phyloP scores from a whole-genome alignment of 2,888 invertebrate species.

The Belgica antarctica region DNA sequence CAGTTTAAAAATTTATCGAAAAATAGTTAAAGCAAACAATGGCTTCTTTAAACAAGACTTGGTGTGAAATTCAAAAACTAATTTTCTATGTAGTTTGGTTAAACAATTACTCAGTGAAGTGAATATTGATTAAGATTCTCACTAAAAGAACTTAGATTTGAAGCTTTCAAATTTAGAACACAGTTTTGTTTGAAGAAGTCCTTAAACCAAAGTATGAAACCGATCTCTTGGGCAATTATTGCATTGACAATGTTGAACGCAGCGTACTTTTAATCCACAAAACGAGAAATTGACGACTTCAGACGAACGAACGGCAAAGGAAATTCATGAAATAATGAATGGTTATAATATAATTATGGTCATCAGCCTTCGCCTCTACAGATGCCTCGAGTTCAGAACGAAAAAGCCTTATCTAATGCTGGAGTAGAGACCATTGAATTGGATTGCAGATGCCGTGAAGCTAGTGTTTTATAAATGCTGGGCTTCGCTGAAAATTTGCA shows the following conservation, averaged over 20 bases:
- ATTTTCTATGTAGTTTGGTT: no score
- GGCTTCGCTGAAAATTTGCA: neutral
- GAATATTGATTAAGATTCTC: no score
- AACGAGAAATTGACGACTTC: constrained; percentile 18
- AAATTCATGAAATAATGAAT: constrained; percentile 30
- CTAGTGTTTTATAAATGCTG: neutral
- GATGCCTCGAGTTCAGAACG: no score
- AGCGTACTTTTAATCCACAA: neutral
- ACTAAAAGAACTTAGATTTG: no score
- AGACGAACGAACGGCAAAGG: neutral
- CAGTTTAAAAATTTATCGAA: no score
- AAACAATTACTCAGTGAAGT: no score
- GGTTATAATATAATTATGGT: constrained; percentile 35
- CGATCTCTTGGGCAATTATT: neutral
- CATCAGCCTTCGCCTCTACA: constrained; percentile 28
- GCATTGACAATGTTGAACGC: constrained; percentile 1
- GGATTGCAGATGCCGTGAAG: constrained; percentile 27
- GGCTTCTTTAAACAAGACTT: no score
- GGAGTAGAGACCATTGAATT: constrained; percentile 33
- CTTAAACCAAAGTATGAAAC: neutral
- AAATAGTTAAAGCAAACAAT: no score
- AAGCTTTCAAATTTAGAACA: no score
- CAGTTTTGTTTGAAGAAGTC: no score
- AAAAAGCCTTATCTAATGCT: constrained; percentile 33
- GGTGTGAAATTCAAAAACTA: no score